These are phyloP conservation scores for Drosophila subquinaria DNA, from an alignment of 2,888 invertebrate species.

Conservation along the genomic window DNA sequence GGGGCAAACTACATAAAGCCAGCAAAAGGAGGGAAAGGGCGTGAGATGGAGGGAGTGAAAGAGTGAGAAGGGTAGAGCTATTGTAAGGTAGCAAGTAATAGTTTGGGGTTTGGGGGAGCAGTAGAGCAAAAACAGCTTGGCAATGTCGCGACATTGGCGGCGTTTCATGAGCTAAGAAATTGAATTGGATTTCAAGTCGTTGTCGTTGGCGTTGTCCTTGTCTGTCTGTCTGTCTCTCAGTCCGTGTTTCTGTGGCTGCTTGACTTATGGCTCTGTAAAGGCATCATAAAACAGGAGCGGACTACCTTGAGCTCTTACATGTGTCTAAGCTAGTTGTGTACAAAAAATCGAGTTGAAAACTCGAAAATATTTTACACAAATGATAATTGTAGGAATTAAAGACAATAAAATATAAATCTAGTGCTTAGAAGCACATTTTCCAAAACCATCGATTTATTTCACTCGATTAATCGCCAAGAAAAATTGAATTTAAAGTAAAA, in stretches of 20 bases:
- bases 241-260: constrained; percentile 8
- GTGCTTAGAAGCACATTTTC: too few relatives aligned
- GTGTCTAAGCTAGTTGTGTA: too few relatives aligned
- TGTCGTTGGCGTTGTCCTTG: constrained; percentile 22
- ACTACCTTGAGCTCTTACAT: constrained; percentile 12
- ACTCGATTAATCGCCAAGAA: too few relatives aligned
- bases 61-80: too few relatives aligned
- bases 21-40: neutral
- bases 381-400: too few relatives aligned
- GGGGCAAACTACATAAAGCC: constrained; percentile 7
- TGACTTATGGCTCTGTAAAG: constrained; percentile 59
- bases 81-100: neutral
- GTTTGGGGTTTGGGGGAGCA: constrained; percentile 8
- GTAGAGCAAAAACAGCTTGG: constrained; percentile 29
- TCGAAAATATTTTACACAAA: too few relatives aligned
- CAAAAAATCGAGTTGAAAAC: too few relatives aligned
- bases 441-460: too few relatives aligned
- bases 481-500: too few relatives aligned
- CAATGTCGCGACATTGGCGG: constrained; percentile 59
- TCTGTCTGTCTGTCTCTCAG: constrained; percentile 4
- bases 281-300: constrained; percentile 40
- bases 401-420: too few relatives aligned
- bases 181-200: constrained; percentile 69
- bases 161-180: constrained; percentile 74
- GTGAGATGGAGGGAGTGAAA: neutral